Evolutionary conservation across 2,113 vertebrate species (phyloP), one percentile per base, ranked within the genome.

Genomic region (Atherinomorus stipes): DNA sequence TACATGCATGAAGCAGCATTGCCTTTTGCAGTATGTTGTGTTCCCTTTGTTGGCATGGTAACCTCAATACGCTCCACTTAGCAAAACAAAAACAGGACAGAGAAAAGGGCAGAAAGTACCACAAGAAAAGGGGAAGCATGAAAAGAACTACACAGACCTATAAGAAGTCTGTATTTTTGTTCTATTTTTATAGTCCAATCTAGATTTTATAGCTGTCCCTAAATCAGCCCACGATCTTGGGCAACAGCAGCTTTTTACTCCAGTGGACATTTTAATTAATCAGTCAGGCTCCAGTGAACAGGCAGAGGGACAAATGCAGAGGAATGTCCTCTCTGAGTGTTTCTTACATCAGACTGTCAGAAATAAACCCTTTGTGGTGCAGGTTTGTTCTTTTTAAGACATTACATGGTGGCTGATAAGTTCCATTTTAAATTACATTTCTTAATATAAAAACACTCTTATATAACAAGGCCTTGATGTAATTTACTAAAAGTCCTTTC

Each of bases 201-300:
- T 78, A 53, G 21, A 62, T 69, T 86, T 86, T 84, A 85, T 71
- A 66, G 76, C 64, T 67, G 71, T 70, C 7, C 21, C 71, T 88
- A 76, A 85, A 89, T 86, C 81, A 90, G 69, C 28, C 59, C 11
- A 56, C 76, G 66, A 82, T 82, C 75, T 80, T 38, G 22, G 44
- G 58, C 65, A 51, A 69, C 77, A 7, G 40, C 70, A 64, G 58
- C 59, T 75, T 79, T 88, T 84, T 77, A 72, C 78, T 69, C 51
- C 52, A 75, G 74, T 40, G 59, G 53, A 73, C 71, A 63, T 81
- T 88, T 83, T 51, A 80, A 62, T 84, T 74, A 81, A 88, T 88
- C 78, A 72, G 75, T 71, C 52, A 75, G 38, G 71, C 74, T 78
- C 45, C 19, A 26, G n/a, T 59, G 49, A 42, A 45, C 62, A 58